These are phyloP conservation scores for Sarcophilus harrisii DNA, from an alignment of 2,797 vertebrate genomes.

Conservation along the genomic window DNA sequence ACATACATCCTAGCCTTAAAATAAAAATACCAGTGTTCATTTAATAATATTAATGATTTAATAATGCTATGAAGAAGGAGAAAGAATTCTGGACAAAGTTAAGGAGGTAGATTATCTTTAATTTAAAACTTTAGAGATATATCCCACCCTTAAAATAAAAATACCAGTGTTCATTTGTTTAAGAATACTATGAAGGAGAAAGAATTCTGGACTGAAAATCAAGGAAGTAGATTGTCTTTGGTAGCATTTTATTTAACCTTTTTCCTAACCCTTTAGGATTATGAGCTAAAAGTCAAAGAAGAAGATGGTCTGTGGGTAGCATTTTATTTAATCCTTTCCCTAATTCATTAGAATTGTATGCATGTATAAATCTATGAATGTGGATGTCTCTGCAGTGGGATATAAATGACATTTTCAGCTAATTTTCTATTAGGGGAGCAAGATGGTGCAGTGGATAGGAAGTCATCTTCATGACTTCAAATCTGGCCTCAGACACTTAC, in stretches of 20 bases:
- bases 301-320: neutral
- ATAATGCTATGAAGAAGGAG: neutral
- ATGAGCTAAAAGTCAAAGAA: neutral
- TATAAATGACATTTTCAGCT: neutral
- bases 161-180: neutral
- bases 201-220: neutral
- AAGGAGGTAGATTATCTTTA: neutral
- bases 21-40: neutral
- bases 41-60: neutral
- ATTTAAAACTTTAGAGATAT: too few relatives aligned
- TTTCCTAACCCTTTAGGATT: neutral
- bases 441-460: neutral
- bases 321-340: neutral
- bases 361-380: neutral
- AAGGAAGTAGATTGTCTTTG: neutral
- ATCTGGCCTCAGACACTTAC: neutral
- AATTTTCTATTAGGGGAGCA: neutral
- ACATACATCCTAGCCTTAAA: neutral
- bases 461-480: neutral
- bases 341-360: neutral
- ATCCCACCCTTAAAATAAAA: too few relatives aligned
- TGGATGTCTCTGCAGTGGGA: neutral
- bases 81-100: neutral
- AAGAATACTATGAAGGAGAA: neutral
- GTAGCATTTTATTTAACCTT: neutral